phyloP scores from a whole-genome alignment of 2,888 invertebrate species.

The Gymnosoma rotundatum region DNA sequence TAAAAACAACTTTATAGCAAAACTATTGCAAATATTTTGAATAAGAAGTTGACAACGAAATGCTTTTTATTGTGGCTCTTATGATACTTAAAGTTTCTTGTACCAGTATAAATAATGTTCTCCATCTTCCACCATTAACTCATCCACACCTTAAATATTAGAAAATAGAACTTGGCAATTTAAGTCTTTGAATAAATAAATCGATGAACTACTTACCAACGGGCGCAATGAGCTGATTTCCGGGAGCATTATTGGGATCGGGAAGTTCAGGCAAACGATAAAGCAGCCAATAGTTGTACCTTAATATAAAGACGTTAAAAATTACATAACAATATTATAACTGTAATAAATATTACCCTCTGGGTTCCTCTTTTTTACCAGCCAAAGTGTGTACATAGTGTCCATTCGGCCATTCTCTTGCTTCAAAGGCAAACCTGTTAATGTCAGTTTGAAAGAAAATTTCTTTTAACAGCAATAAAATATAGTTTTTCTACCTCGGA shows the following conservation, averaged over 20 bases:
- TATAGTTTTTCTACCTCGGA: conserved; percentile 80
- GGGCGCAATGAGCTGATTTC: conserved; percentile 93
- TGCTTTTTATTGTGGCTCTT: conserved; percentile 19
- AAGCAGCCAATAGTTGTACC: conserved; percentile 94
- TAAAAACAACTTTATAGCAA: conserved; percentile 14
- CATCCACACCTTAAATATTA: conserved; percentile 88
- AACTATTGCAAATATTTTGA: conserved; percentile 24
- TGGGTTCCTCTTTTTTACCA: conserved; percentile 82
- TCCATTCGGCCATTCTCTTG: conserved; percentile 95
- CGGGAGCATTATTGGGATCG: conserved; percentile 91
- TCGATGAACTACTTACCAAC: conserved; percentile 85
- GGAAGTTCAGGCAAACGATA: conserved; percentile 92
- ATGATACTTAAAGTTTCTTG: conserved; percentile 89
- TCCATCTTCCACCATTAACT: conserved; percentile 92
- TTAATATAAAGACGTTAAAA: conserved; percentile 73
- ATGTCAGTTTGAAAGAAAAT: not conserved
- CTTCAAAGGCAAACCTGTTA: conserved; percentile 87
- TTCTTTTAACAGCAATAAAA: not conserved
- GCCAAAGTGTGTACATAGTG: conserved; percentile 94
- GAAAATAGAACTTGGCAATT: not conserved
- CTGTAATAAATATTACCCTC: conserved; percentile 77
- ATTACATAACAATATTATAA: not conserved
- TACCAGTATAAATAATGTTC: conserved; percentile 96
- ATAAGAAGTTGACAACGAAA: conserved; percentile 41
- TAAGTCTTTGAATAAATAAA: not conserved